Base-by-base conservation (phyloP, 2,113 vertebrate genomes). In the Plestiodon gilberti region DNA sequence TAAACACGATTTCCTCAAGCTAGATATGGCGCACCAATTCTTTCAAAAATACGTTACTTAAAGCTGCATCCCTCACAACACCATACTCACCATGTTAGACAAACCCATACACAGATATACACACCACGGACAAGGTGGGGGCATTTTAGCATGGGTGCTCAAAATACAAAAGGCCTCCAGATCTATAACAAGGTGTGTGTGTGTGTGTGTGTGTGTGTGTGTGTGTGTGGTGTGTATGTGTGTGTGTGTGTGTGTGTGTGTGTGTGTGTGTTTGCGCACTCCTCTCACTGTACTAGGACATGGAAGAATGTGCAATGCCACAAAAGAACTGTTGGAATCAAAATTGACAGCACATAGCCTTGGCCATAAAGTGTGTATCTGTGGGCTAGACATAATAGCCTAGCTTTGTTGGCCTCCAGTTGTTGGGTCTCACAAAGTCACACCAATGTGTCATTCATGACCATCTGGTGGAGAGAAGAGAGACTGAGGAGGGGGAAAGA, bases 21-120 rank as follows among this genome's bases (percentile, higher is more conserved):
- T 48, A 25, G 30, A 17, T 5, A 52, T 69, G 14, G 6, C 40
- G 86, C 23, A 69, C 55, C 10, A 0, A 40, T 65, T 2, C 20
- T 64, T 48, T 87, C 30, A 61, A n/a, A 43, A 0, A 0, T 28
- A 79, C 23, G 2, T 15, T 73, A 65, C 11, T 61, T 62, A 86
- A 86, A 85, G 59, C 17, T 35, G 1, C 2, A 0, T 82, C 6
- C n/a, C 18, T 83, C 6, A 5, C 20, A 78, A 70, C 40, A 88
- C 17, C 0, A 0, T 48, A 62, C 13, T 62, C 79, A 87, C 20
- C 2, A 4, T 76, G 55, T 0, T 79, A 48, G 48, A 74, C n/a
- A 82, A 73, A 82, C 4, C 69, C 0, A 0, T 20, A 35, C 33
- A 67, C 2, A 2, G 20, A 6, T 43, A 22, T 59, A 55, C 33